Base-by-base conservation (phyloP, 2,888 invertebrate genomes). In the Parapristionchus giblindavisi region DNA sequence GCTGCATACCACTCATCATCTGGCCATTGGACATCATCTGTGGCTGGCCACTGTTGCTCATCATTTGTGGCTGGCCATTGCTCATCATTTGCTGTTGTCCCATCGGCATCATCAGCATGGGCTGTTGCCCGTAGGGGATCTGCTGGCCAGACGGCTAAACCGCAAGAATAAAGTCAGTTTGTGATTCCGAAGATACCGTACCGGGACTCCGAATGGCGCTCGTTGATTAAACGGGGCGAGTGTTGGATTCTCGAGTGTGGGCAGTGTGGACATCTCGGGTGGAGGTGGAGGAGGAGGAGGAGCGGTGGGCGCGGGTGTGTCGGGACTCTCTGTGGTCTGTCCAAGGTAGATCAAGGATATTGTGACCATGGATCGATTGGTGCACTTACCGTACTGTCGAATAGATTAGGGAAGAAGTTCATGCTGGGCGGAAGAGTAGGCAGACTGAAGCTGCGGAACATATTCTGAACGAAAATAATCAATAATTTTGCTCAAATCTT, bases 201-300 rank as follows among this genome's bases (percentile, higher is more conserved):
- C 70, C 6, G 40, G 70, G 1, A 71, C 56, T 38, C 70, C 70
- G n/a, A 71, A 38, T 24, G 70, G 70, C 56, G 29, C 3, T 27
- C 48, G 3, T 40, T 71, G 70, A n/a, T 56, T 71, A 56, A 56
- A 71, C 0, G 70, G 70, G n/a, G 70, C 70, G 56, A 71, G 70
- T 17, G 70, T 71, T 14, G 70, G 70, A 51, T 68, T 68, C 51
- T 52, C 34, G 24, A 68, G 34, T n/a, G 51, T 51, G 34, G 68
- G 68, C 34, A 68, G 51, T 5, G 51, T 52, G 17, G 27, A 29
- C 2, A 36, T 17, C 68, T 68, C 68, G 34, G 51, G 51, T 0
- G 63, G 75, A 3, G 66, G 43, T 36, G 75, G 77, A 11, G 77
- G 77, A 17, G 77, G 75, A 60, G 77, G 78, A 3, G 77, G 77